Evolutionary conservation across 2,113 vertebrate genomes (phyloP).

Genomic region (Pluvianellus socialis): DNA sequence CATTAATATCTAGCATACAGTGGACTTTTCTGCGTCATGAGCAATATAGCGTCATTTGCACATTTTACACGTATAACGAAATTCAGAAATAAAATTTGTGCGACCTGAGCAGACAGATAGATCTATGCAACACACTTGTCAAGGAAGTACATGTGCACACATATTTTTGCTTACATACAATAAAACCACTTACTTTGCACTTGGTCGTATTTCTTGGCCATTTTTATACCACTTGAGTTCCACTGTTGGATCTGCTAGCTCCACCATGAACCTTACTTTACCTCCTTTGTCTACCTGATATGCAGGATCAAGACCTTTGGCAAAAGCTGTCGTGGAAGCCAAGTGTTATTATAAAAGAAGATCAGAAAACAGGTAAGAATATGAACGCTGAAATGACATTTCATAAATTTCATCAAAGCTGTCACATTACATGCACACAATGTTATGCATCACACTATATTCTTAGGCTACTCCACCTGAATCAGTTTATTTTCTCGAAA

Average conservation of each 20-base stretch:
- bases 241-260: constrained; percentile 94
- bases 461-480: neutral
- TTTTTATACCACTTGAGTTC: constrained; percentile 99
- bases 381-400: neutral
- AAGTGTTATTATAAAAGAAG: neutral
- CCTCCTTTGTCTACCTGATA: constrained; percentile 97
- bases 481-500: neutral
- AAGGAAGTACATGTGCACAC: neutral
- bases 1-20: neutral
- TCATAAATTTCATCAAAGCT: neutral
- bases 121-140: neutral
- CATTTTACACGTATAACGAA: neutral
- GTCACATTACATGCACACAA: neutral
- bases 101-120: neutral
- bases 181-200: constrained; percentile 87
- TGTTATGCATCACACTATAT: neutral
- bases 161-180: neutral
- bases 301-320: constrained; percentile 92
- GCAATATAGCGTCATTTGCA: neutral
- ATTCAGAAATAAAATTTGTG: neutral
- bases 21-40: neutral
- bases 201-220: constrained; percentile 94
- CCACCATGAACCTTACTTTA: constrained; percentile 90
- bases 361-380: neutral
- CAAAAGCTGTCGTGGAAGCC: constrained; percentile 82